Percentiles rank a stretch among this genome's conserved stretches.
These are phyloP conservation scores for Netelia inedita DNA, from an alignment of 2,888 invertebrate species.

Conservation along the genomic window DNA sequence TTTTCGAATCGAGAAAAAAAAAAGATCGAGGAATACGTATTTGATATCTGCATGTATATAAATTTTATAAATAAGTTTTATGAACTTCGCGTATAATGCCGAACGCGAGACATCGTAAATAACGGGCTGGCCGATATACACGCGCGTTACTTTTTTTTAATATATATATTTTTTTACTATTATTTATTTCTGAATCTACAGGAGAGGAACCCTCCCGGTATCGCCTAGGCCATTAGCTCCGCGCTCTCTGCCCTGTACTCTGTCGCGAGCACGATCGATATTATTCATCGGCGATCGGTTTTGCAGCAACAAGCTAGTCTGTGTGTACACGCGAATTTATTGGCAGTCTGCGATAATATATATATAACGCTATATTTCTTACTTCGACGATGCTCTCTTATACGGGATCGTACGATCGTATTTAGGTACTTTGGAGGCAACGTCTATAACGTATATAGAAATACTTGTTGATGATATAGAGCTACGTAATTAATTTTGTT, in stretches of 20 bases:
- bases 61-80: constrained; percentile 42
- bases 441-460: not conserved
- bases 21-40: not conserved
- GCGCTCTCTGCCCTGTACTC: not conserved
- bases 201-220: constrained; percentile 51
- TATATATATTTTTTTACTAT: not conserved
- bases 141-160: not conserved
- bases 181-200: constrained; percentile 12
- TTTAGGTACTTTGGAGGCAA: not conserved
- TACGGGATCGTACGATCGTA: constrained; percentile 17
- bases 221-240: constrained; percentile 58
- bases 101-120: constrained; percentile 65
- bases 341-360: constrained; percentile 4
- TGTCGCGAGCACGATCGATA: constrained; percentile 40
- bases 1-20: not conserved
- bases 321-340: constrained; percentile 35
- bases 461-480: not conserved
- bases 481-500: not conserved
- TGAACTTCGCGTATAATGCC: constrained; percentile 40
- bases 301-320: constrained; percentile 47
- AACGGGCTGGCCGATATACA: constrained; percentile 51
- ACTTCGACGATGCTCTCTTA: not conserved
- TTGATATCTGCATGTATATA: constrained; percentile 12
- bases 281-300: constrained; percentile 56
- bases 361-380: constrained; percentile 21